Evolutionary conservation across 2,113 vertebrate species (phyloP).

Genomic region (Columba livia): DNA sequence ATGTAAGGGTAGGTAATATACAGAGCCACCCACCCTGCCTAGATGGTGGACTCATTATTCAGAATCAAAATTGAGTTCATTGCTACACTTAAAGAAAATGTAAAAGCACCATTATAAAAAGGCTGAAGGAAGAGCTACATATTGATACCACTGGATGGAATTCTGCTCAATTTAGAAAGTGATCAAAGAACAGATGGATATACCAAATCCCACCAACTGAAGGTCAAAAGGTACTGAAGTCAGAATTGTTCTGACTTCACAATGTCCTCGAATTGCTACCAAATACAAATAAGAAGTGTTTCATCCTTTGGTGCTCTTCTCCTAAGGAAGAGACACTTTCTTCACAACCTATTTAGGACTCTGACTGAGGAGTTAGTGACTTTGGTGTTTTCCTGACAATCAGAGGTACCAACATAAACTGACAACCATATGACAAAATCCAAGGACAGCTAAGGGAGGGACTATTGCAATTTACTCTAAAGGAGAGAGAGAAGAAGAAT

Average conservation of each 20-base stretch:
- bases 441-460: background rate
- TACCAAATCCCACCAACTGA: background rate
- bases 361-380: background rate
- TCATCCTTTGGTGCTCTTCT: background rate
- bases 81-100: background rate
- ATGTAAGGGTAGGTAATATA: background rate
- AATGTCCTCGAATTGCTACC: background rate
- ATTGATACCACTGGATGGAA: background rate
- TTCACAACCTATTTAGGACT: background rate
- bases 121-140: background rate
- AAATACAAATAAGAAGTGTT: background rate
- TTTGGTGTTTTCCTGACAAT: background rate
- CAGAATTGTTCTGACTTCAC: background rate
- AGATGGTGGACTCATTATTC: background rate
- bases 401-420: background rate
- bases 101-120: background rate
- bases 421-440: background rate
- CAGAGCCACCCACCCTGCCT: background rate
- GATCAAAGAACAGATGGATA: background rate
- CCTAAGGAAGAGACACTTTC: background rate
- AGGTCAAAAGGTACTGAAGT: background rate
- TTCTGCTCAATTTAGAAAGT: background rate
- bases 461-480: background rate
- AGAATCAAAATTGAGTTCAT: background rate
- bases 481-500: conserved; percentile 18